Evolutionary conservation across 2,113 vertebrate genomes (phyloP), one percentile per base, ranked within the genome.

Genomic region (Thomomys bottae): DNA sequence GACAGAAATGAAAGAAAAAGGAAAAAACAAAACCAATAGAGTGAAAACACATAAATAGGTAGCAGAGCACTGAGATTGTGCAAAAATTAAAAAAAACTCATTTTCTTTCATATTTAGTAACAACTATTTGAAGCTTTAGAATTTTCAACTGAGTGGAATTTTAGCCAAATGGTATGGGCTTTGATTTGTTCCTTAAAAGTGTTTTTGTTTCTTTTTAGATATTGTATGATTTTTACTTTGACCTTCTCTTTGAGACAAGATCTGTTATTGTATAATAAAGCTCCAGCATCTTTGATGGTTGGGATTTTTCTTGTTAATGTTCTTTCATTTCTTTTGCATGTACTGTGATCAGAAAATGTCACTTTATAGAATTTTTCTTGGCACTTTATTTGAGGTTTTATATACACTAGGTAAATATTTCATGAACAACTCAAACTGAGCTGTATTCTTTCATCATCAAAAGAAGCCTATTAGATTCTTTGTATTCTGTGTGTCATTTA

Each of bases 281-380:
- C 2, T 49, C 78, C 73, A 64, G 49, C 0, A 9, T 54, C 70
- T 63, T 77, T 77, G 76, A 84, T 34, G 24, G 42, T 72, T 82
- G 32, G 12, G 7, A 61, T 59, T 83, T 54, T 92, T 79, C 59
- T 79, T 61, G 45, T 78, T 72, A n/a, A 38, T 59, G 87, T 90
- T 70, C 28, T 90, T 73, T 75, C 42, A 54, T 89, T 92, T 92
- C 66, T 89, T 57, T 45, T 78, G 20, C 80, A 66, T 63, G 57
- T 9, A 49, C 49, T 72, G 66, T 89, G 42, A 23, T 86, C 38
- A 54, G 24, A 72, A 94, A 87, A 83, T 71, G n/a, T 38, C 76
- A 17, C 21, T 59, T 86, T 91, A 54, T 68, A 82, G 70, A 81
- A 73, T 8, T 54, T 72, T 36, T 78, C 40, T 73, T 40, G 3